Percentiles rank a stretch among this genome's conserved stretches.
Conservation (phyloP, 2,888 invertebrate genomes). For the Euzophera pinguis region DNA sequence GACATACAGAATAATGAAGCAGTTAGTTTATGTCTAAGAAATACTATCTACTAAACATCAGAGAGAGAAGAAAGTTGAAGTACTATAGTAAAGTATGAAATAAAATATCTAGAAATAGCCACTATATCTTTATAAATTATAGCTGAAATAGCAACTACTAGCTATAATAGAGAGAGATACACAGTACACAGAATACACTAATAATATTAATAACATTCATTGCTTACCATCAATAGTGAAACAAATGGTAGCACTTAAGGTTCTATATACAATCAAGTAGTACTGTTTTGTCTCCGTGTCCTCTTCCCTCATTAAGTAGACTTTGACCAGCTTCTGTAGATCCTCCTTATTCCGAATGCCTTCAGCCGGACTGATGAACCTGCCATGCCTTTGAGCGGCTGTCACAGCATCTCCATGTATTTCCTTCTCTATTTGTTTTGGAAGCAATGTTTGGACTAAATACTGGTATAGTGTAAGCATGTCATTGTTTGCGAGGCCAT, state of each 20-base stretch:
- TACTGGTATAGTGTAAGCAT: conserved; percentile 95
- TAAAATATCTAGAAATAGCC: too few species aligned
- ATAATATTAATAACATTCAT: too few species aligned
- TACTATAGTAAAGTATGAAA: too few species aligned
- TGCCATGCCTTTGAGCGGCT: conserved; percentile 68
- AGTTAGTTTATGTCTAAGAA: too few species aligned
- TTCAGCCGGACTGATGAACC: conserved; percentile 66
- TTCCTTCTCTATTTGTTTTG: conserved; percentile 86
- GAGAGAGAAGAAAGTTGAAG: too few species aligned
- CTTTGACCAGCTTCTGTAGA: conserved; percentile 83
- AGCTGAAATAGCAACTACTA: too few species aligned
- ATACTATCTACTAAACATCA: too few species aligned
- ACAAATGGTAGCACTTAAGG: conserved; percentile 91
- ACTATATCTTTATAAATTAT: too few species aligned
- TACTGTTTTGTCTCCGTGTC: conserved; percentile 80
- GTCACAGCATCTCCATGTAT: conserved; percentile 83
- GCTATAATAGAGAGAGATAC: too few species aligned
- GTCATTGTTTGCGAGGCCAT: conserved; percentile 90
- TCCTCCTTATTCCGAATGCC: conserved; percentile 65
- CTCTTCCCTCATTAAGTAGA: conserved; percentile 82
- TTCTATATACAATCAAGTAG: conserved; percentile 90
- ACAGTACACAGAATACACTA: too few species aligned
- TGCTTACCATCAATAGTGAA: conserved; percentile 89
- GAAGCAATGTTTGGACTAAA: conserved; percentile 88
- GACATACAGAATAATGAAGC: too few species aligned